A percentile compares a stretch with the other conserved stretches of the same genome.
Evolutionary conservation across 2,888 invertebrate species (phyloP).

Genomic region (Ichneumoninae sp.): DNA sequence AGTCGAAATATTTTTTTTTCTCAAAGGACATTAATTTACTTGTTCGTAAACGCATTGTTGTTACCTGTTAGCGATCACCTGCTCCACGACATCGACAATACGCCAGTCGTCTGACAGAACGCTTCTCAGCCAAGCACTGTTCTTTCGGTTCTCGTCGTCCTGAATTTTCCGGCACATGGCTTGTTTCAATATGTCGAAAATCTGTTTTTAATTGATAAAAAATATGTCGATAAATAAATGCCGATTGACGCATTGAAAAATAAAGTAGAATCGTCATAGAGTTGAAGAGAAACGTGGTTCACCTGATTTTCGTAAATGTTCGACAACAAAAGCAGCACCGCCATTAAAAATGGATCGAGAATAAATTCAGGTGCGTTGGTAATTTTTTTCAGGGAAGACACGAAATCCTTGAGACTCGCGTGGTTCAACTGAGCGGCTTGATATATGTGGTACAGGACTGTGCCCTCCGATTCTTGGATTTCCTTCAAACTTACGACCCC

Average conservation of each 20-base stretch:
- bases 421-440: constrained; percentile 84
- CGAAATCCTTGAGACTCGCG: constrained; percentile 84
- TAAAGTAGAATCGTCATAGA: not conserved
- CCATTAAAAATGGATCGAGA: constrained; percentile 88
- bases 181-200: constrained; percentile 81
- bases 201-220: constrained; percentile 70
- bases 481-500: constrained; percentile 81
- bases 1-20: not conserved
- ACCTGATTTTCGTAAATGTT: constrained; percentile 85
- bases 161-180: constrained; percentile 82
- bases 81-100: constrained; percentile 83
- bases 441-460: constrained; percentile 87
- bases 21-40: constrained; percentile 34
- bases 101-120: constrained; percentile 81
- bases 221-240: constrained; percentile 12
- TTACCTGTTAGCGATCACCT: constrained; percentile 85
- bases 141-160: constrained; percentile 83
- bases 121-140: constrained; percentile 86
- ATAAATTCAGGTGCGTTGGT: constrained; percentile 86
- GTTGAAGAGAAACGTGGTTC: not conserved
- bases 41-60: constrained; percentile 67
- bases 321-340: constrained; percentile 86
- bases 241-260: not conserved
- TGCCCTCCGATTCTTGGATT: constrained; percentile 87
- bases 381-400: constrained; percentile 85